Evolutionary conservation across 2,797 vertebrate species (phyloP).

Genomic region (Erpetoichthys calabaricus): DNA sequence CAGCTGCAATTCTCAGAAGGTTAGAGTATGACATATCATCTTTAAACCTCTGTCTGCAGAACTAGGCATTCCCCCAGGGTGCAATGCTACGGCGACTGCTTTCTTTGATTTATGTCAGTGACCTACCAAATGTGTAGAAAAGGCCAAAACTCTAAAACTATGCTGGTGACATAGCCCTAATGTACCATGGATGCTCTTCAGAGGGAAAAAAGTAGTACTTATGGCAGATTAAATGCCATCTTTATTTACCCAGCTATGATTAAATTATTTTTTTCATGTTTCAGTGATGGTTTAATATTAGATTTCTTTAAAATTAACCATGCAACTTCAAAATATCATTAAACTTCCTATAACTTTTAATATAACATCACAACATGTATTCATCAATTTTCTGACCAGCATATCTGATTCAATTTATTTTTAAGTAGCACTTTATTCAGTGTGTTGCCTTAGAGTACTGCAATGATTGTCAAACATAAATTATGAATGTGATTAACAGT

Average conservation of each 20-base stretch:
- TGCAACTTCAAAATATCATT: too few species aligned
- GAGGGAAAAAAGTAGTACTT: neutral
- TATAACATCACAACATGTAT: too few species aligned
- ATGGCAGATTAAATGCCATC: conserved; percentile 1
- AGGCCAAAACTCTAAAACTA: neutral
- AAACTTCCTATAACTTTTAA: too few species aligned
- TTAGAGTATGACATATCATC: neutral
- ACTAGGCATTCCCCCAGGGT: neutral
- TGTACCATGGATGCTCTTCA: neutral
- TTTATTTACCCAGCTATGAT: neutral
- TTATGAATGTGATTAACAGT: too few species aligned
- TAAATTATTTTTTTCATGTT: too few species aligned
- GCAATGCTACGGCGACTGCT: neutral
- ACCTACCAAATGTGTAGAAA: conserved; percentile 1
- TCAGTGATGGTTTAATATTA: too few species aligned
- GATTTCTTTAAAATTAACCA: too few species aligned
- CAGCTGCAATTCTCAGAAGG: neutral
- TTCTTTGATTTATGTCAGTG: conserved; percentile 1
- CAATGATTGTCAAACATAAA: too few species aligned
- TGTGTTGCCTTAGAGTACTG: too few species aligned
- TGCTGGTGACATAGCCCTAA: neutral
- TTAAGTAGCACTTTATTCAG: too few species aligned
- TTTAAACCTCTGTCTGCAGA: neutral
- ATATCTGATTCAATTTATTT: too few species aligned
- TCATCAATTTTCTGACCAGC: too few species aligned